Evolutionary conservation across 2,888 invertebrate species (phyloP), one percentile per base, ranked within the genome.

Genomic region (Drosophila kanekoi): DNA sequence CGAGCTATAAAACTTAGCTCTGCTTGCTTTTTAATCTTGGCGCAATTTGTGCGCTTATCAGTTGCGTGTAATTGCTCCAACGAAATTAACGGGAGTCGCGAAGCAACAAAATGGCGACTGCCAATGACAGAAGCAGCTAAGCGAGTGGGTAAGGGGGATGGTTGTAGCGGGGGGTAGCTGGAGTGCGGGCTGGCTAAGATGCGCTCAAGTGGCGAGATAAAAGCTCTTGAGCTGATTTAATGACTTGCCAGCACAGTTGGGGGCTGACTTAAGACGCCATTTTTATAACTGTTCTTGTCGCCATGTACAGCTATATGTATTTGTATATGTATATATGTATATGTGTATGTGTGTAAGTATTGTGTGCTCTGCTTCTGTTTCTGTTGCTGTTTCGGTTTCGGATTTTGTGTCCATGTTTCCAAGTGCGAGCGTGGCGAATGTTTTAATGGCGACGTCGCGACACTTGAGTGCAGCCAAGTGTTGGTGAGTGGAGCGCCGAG

Each of bases 391-490:
- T 65, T 47, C 63, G 67, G 71, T 60, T 70, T 63, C 49, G 69
- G 68, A 63, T 65, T 64, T 52, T 56, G 67, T 81, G 78, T 77
- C 66, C 87, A 81, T 82, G 75, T 71, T 80, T 53, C 60, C 69
- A 85, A 86, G 86, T 71, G 28, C 28, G 81, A 72, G 75, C 75
- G 78, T 87, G 75, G 77, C 81, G 74, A 81, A 86, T 83, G 73
- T 76, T 85, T 89, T 89, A 89, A 89, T 86, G 86, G 89, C 81
- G 70, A 65, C 84, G 73, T 70, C 79, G 87, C 87, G 76, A 70
- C 84, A 85, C 90, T 90, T 77, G 77, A 89, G 81, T 89, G 91
- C 88, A 89, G 82, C 70, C 84, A 76, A 76, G 76, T 76, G 77
- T 32, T 71, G 72, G 48, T 65, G 69, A 77, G 71, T 71, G 72